Conservation (phyloP, 2,113 vertebrate genomes). For the Cebus imitator region DNA sequence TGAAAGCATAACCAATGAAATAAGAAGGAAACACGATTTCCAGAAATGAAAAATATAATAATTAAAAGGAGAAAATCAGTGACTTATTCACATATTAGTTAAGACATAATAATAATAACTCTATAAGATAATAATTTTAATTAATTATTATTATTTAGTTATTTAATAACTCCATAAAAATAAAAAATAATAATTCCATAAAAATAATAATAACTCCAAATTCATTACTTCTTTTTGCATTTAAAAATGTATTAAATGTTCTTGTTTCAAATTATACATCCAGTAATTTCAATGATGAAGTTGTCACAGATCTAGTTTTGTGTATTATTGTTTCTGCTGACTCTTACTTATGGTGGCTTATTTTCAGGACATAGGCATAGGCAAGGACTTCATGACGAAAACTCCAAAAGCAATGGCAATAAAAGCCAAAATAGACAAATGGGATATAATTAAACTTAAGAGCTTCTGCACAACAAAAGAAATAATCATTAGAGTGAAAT, state of each 20-base stretch:
- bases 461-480: too few species aligned
- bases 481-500: too few species aligned
- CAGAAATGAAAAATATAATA: background rate
- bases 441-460: too few species aligned
- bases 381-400: too few species aligned
- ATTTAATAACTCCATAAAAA: too few species aligned
- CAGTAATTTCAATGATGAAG: background rate
- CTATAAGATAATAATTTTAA: too few species aligned
- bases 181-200: too few species aligned
- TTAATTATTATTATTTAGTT: too few species aligned
- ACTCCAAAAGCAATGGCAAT: too few species aligned
- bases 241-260: background rate
- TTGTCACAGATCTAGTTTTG: background rate
- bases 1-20: background rate
- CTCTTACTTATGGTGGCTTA: background rate
- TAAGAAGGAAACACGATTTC: background rate
- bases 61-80: background rate
- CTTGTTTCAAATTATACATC: background rate
- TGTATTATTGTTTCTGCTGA: background rate
- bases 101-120: background rate
- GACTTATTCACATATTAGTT: background rate
- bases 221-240: background rate
- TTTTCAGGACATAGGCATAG: background rate
- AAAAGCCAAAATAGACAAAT: too few species aligned
- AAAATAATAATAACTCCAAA: background rate